Evolutionary conservation across 2,888 invertebrate genomes (phyloP), one percentile per base, ranked within the genome.

Genomic region (Spialia ferax): DNA sequence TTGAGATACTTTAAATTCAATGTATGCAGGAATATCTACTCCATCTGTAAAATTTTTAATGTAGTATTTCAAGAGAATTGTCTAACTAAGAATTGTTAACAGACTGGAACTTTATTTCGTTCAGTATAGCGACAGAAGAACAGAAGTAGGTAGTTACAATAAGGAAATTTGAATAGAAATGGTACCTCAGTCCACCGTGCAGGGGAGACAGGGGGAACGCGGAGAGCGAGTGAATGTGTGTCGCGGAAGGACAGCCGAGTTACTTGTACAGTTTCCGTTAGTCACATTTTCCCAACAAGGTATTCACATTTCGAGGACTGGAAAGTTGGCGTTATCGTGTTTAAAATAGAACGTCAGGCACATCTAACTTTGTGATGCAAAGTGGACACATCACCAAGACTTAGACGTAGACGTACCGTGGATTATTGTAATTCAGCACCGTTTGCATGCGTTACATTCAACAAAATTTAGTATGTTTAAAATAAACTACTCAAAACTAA

Each of bases 221-320:
- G 60, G 35, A 71, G 73, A 73, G 74, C 71, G 71, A 61, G 73
- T 77, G 81, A 79, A 80, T 82, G 83, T 81, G 81, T 84, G 79
- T 75, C 77, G 78, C 77, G 82, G 79, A 85, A 88, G 88, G 88
- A 89, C 89, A 83, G 86, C 68, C 77, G 84, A 89, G 89, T 91
- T 91, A 91, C 91, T 92, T 91, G 92, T 86, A 82, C 87, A 88
- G 91, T 93, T 91, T 93, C 92, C 92, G 92, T 85, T 92, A 93
- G 93, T 92, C 92, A 92, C 93, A 93, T 93, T 93, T 93, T 92
- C 90, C 85, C 93, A 88, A 93, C 93, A 93, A 91, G 92, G 89
- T 91, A 93, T 93, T 93, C 93, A 91, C 93, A 93, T 93, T 93
- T 92, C 87, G 91, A 92, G 91, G 84, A 88, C 89, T 90, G 88